These are phyloP conservation scores for Halcyon smyrnensis DNA, from an alignment of 2,797 vertebrate genomes.

Conservation along the genomic window DNA sequence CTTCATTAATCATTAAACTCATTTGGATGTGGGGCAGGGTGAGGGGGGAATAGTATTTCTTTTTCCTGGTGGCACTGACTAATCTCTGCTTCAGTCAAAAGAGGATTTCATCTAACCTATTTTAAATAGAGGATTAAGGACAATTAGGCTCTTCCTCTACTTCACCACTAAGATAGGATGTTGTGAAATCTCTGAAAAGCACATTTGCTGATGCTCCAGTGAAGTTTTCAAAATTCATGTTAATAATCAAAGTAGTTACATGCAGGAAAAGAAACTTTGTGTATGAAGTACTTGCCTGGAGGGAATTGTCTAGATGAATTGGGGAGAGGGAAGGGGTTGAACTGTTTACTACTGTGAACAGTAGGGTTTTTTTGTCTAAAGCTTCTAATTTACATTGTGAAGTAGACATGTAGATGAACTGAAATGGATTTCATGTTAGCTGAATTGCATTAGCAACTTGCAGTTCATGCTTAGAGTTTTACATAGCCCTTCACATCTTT, in stretches of 20 bases:
- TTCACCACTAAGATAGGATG: constrained; percentile 39
- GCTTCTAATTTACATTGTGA: neutral
- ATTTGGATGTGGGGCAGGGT: neutral
- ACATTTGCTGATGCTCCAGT: constrained; percentile 31
- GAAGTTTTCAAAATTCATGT: constrained; percentile 14
- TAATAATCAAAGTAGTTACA: neutral
- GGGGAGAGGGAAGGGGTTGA: neutral
- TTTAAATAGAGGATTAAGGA: constrained; percentile 81
- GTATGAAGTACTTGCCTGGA: neutral
- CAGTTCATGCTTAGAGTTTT: neutral
- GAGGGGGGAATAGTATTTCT: constrained; percentile 22
- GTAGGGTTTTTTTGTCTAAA: neutral
- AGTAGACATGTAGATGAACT: neutral
- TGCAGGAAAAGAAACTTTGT: neutral
- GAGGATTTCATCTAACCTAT: constrained; percentile 82
- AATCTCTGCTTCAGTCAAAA: constrained; percentile 76
- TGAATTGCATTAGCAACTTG: neutral
- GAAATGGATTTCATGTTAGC: neutral
- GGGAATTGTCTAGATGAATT: neutral
- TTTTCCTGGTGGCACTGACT: constrained; percentile 46
- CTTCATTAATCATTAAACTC: constrained; percentile 25
- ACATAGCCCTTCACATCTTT: neutral
- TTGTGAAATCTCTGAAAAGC: constrained; percentile 65
- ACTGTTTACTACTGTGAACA: neutral
- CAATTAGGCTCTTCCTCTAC: constrained; percentile 64